These are phyloP conservation scores for Sylvilagus bachmani DNA, from an alignment of 2,113 vertebrate species.

Conservation along the genomic window DNA sequence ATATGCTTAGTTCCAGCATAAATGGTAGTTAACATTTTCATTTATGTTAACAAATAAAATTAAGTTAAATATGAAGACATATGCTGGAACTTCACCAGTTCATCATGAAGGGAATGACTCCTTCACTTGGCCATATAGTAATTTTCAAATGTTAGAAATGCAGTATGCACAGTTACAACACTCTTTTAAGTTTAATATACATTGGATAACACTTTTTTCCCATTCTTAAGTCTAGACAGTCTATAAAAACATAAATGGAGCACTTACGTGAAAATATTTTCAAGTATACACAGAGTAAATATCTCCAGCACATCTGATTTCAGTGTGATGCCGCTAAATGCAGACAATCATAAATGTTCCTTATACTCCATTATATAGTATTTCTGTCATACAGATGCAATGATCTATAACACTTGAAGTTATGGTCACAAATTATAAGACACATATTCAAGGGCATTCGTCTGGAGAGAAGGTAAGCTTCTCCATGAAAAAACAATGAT, in stretches of 20 bases:
- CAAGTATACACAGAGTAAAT: background rate
- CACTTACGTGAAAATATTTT: background rate
- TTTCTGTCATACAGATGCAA: background rate
- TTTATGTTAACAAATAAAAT: background rate
- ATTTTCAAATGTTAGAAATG: conserved; percentile 13
- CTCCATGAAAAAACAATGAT: background rate
- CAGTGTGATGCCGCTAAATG: background rate
- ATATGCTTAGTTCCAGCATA: background rate
- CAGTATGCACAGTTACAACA: background rate
- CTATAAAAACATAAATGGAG: background rate
- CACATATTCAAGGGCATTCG: background rate
- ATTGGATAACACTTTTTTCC: background rate
- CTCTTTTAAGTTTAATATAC: background rate
- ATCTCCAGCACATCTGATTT: background rate
- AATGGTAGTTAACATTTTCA: background rate
- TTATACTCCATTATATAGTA: background rate
- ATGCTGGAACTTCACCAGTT: background rate
- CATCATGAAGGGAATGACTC: background rate
- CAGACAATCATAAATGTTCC: background rate
- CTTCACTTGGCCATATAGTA: background rate
- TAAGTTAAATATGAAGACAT: background rate
- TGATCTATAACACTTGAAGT: background rate
- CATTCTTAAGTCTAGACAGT: background rate
- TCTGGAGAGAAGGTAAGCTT: background rate
- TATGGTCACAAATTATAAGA: background rate